Base-by-base conservation (phyloP, 1,140 invertebrate genomes). In the Lordiphosa clarofinis region DNA sequence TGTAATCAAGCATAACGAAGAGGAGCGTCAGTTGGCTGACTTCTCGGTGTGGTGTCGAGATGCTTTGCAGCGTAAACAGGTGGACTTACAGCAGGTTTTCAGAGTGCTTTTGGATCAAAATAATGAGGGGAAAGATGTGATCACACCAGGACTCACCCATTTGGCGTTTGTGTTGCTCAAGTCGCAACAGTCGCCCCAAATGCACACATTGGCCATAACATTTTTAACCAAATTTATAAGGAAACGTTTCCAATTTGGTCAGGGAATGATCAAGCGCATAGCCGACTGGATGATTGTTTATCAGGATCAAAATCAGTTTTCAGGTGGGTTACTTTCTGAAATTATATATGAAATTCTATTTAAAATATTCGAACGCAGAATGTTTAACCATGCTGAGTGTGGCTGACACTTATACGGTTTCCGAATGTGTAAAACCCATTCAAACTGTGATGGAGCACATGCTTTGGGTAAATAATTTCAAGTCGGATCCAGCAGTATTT, bases 11-110 rank as follows among this genome's bases (percentile, higher is more conserved):
- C 63, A 82, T 28, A 89, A 89, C 13, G 86, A 89, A 15, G 70
- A 88, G 1, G 87, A 89, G 19, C 64, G 66, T n/a, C 47, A 50
- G 1, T 47, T 87, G 28, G 70, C 72, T 0, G 48, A 86, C 8
- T 63, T 75, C 15, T 88, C 87, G 0, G 82, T 84, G 0, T 89
- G 87, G 87, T 89, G 84, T 66, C 74, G 86, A 0, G 87, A 88
- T 42, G 78, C 81, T 1, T 53, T 88, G 24, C 87, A 88, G 24
- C 66, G 68, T 6, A 71, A 81, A 40, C 73, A 81, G 21, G 82
- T 87, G 1, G 57, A 89, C 48, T 24, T 88, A 11, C 54, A 86
- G n/a, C 86, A 88, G 56, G 70, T 88, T 0, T 78, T 88, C 8
- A 47, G 58, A 0, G 82, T 89, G 15, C 72, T 89, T 0, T 86